These are phyloP conservation scores for Meles meles DNA, from an alignment of 2,113 vertebrate species.

Conservation along the genomic window DNA sequence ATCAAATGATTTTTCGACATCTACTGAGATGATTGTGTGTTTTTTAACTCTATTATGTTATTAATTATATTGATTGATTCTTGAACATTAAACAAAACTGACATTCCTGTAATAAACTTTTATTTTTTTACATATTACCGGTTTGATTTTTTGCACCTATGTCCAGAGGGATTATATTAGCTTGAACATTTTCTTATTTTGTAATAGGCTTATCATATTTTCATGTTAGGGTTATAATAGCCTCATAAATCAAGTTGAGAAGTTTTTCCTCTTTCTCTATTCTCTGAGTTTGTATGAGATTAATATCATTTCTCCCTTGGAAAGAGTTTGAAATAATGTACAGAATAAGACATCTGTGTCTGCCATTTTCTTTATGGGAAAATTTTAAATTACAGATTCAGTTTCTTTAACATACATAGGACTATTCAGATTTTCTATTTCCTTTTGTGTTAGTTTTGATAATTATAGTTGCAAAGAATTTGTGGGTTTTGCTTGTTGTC, in stretches of 20 bases:
- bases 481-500: not conserved
- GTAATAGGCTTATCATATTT: not conserved
- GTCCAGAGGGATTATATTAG: not conserved
- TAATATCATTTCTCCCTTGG: not conserved
- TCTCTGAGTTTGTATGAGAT: not conserved
- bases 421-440: conserved; percentile 35
- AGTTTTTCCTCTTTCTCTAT: not conserved
- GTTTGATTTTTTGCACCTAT: not conserved
- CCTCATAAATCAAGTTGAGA: conserved; percentile 16
- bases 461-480: not conserved
- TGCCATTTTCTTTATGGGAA: not conserved
- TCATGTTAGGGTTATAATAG: not conserved
- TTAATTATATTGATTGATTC: conserved; percentile 5
- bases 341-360: not conserved
- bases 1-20: not conserved
- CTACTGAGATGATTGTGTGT: not conserved
- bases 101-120: not conserved
- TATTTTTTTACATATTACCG: not conserved
- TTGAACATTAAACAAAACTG: not conserved
- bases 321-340: not conserved
- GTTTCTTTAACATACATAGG: not conserved
- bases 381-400: not conserved
- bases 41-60: not conserved
- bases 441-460: conserved; percentile 8
- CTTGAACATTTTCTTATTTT: not conserved